Percentiles rank a stretch among this genome's conserved stretches.
Evolutionary conservation across 2,888 invertebrate species (phyloP).

Genomic region (Buathra laborator): DNA sequence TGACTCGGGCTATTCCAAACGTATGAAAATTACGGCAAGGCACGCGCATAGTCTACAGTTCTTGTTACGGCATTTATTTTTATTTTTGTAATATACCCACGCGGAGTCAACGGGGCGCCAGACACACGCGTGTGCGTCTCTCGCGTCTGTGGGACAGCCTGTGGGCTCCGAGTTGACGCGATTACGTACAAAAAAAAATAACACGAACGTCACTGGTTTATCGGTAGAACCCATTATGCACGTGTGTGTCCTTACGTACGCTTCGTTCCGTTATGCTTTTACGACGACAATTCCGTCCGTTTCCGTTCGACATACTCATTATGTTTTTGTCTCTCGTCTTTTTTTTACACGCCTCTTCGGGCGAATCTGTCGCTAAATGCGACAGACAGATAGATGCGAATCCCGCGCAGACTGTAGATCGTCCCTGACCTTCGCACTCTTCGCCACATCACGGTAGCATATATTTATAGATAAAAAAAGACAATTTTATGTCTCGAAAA

Average conservation of each 20-base stretch:
- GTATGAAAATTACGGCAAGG: not conserved
- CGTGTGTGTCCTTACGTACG: not conserved
- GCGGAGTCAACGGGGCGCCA: not conserved
- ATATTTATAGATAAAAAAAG: not conserved
- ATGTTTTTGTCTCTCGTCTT: not conserved
- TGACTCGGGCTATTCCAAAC: not conserved
- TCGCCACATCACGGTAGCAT: not conserved
- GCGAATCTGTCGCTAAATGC: not conserved
- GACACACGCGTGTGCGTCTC: not conserved
- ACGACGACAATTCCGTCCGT: not conserved
- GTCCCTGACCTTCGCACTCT: constrained; percentile 62
- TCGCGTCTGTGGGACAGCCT: not conserved
- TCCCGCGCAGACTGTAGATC: not conserved
- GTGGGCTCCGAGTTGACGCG: not conserved
- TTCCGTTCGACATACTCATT: not conserved
- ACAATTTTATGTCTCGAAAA: not conserved
- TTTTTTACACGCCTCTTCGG: not conserved
- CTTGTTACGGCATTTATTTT: constrained; percentile 5
- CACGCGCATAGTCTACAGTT: not conserved
- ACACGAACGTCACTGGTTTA: not conserved
- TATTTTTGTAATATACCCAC: not conserved
- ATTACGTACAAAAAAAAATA: not conserved
- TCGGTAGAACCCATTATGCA: not conserved
- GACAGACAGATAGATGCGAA: too few species aligned
- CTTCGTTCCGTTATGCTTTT: not conserved